A percentile compares a stretch with the other conserved stretches of the same genome.
Conservation (phyloP, 2,888 invertebrate genomes). For the Palloptera scutellata region DNA sequence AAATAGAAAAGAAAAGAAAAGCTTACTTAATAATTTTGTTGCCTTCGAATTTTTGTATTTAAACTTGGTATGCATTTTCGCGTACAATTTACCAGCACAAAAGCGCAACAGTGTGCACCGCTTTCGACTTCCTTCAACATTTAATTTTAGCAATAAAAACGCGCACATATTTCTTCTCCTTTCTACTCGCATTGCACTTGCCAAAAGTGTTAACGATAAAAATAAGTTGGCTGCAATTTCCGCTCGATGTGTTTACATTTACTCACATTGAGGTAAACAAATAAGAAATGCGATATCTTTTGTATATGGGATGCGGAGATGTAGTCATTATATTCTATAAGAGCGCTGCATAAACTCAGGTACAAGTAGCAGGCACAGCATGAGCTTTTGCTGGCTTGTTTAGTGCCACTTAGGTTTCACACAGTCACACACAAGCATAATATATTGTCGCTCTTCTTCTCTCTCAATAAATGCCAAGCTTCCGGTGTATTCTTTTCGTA, state of each 20-base stretch:
- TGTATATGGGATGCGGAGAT: too few species aligned
- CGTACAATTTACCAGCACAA: background rate
- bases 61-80: too few species aligned
- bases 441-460: background rate
- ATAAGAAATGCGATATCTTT: conserved; percentile 39
- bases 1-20: too few species aligned
- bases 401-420: background rate
- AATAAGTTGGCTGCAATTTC: conserved; percentile 34
- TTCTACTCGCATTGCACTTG: conserved; percentile 9
- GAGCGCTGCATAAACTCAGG: background rate
- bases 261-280: conserved; percentile 49
- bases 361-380: background rate
- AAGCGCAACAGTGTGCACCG: background rate
- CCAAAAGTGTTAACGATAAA: conserved; percentile 2
- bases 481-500: conserved; percentile 36
- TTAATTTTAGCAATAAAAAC: background rate
- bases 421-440: conserved; percentile 4
- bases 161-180: background rate
- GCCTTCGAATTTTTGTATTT: too few species aligned
- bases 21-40: too few species aligned
- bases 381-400: background rate
- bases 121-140: background rate
- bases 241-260: conserved; percentile 44
- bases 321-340: too few species aligned
- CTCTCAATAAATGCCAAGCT: conserved; percentile 49